A percentile compares a stretch with the other conserved stretches of the same genome.
phyloP scores from a whole-genome alignment of 2,888 invertebrate genomes.

The Acrobasis repandana region DNA sequence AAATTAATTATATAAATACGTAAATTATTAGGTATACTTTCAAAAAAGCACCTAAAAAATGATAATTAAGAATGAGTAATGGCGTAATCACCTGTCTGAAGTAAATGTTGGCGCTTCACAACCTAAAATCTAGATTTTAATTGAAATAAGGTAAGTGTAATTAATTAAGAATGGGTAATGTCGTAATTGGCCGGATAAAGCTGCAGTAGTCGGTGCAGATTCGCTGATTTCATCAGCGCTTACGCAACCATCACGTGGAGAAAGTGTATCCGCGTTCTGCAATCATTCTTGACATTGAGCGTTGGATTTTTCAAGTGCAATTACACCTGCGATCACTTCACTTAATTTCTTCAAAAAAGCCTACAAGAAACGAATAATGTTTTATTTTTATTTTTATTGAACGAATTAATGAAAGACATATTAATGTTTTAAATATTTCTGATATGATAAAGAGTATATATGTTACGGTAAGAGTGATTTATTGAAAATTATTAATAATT shows the following conservation, averaged over 20 bases:
- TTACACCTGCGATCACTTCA: not conserved
- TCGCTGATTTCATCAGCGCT: slow-evolving; percentile 17
- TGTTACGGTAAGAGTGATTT: too few species aligned
- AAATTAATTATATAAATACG: too few species aligned
- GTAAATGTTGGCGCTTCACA: not conserved
- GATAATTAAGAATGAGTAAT: not conserved
- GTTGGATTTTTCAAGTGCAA: slow-evolving; percentile 18
- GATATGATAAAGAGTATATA: too few species aligned
- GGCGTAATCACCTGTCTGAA: not conserved
- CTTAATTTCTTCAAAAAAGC: too few species aligned
- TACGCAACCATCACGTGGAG: slow-evolving; percentile 14
- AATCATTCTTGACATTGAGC: slow-evolving; percentile 20
- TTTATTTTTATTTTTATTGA: too few species aligned
- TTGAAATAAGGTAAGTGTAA: not conserved
- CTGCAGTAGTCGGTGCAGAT: slow-evolving; percentile 5
- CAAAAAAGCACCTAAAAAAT: not conserved
- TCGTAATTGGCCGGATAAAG: slow-evolving; percentile 14
- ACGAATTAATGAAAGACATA: too few species aligned
- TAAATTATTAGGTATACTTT: not conserved
- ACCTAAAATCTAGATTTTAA: not conserved
- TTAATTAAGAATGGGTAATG: slow-evolving; percentile 8
- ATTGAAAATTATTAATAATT: too few species aligned
- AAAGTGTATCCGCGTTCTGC: slow-evolving; percentile 21
- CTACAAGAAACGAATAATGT: too few species aligned
- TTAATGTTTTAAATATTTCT: too few species aligned